Percentiles rank a stretch among this genome's conserved stretches.
These are phyloP conservation scores for Orthosia gracilis DNA, from an alignment of 2,888 invertebrate genomes.

Conservation along the genomic window DNA sequence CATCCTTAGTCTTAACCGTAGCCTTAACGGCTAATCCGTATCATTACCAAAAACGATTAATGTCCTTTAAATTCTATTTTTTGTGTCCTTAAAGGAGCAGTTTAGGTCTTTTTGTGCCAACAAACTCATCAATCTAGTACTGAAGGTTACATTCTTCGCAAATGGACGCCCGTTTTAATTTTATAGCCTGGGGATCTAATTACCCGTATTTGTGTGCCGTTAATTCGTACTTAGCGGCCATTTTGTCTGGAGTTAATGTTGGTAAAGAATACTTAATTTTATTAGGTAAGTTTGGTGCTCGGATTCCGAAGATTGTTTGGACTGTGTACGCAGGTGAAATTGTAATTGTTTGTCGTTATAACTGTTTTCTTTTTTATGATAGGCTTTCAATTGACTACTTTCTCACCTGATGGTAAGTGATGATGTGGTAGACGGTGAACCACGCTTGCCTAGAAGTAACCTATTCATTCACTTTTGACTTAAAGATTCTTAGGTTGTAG, in stretches of 20 bases:
- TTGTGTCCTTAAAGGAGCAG: slow-evolving; percentile 13
- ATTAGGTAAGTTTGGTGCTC: not conserved
- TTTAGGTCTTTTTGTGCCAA: slow-evolving; percentile 19
- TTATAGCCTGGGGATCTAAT: slow-evolving; percentile 62
- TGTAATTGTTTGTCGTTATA: not conserved
- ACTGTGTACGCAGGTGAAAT: not conserved
- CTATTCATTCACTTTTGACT: too few species aligned
- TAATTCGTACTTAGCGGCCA: slow-evolving; percentile 62
- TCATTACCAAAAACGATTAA: slow-evolving; percentile 35
- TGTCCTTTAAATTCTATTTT: slow-evolving; percentile 10
- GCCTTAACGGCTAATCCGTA: slow-evolving; percentile 8
- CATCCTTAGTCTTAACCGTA: not conserved
- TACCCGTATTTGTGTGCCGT: slow-evolving; percentile 59
- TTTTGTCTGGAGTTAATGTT: slow-evolving; percentile 49
- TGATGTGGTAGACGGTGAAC: too few species aligned
- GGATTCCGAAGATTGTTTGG: not conserved
- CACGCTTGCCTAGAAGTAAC: too few species aligned
- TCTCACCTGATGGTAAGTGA: too few species aligned
- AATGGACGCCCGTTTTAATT: slow-evolving; percentile 63
- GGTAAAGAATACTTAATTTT: slow-evolving; percentile 26
- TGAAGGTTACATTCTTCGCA: slow-evolving; percentile 62
- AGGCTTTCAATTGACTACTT: too few species aligned
- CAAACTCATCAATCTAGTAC: slow-evolving; percentile 64
- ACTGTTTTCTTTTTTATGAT: too few species aligned
- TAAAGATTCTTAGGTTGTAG: too few species aligned